Evolutionary conservation across 2,888 invertebrate genomes (phyloP), one percentile per base, ranked within the genome.

Genomic region (Amiota communis): DNA sequence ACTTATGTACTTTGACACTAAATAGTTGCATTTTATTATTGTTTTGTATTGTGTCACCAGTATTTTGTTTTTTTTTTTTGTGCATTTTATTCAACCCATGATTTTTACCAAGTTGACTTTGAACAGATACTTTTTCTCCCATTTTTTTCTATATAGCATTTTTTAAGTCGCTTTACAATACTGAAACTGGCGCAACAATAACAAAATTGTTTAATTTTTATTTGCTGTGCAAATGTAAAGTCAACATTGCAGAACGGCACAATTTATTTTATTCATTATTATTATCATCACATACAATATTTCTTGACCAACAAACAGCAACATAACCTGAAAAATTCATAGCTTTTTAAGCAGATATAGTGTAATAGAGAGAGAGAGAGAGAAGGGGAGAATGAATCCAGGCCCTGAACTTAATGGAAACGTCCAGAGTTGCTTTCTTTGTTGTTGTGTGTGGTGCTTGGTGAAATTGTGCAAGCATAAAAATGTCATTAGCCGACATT

Each of bases 401-500:
- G 1, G 36, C 8, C 8, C 36, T 36, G 36, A 36, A 36, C 36
- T 36, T 36, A 36, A 36, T 36, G 8, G 36, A 6, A 36, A 36
- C 6, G 36, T 36, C 6, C 36, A 36, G 1, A 36, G 36, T 36
- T 36, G 36, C 6, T 36, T 36, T 36, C 36, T 36, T 36, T 36
- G 4, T 36, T 6, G 36, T 36, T 36, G 36, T n/a, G n/a, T n/a
- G 36, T 36, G 36, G 6, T 36, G 6, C 36, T 20, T 15, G 36
- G 9, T 23, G 64, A n/a, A 12, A n/a, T 12, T 51, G 59, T 59
- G 17, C 15, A 15, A 64, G 64, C 64, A 51, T 48, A 71, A 74
- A 74, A 74, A 74, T 71, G 74, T 71, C 71, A 74, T 74, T 74
- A 74, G 63, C 61, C 68, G 61, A 51, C 59, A 74, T 71, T 74